phyloP scores from a whole-genome alignment of 2,797 vertebrate species.

The Pygocentrus nattereri region DNA sequence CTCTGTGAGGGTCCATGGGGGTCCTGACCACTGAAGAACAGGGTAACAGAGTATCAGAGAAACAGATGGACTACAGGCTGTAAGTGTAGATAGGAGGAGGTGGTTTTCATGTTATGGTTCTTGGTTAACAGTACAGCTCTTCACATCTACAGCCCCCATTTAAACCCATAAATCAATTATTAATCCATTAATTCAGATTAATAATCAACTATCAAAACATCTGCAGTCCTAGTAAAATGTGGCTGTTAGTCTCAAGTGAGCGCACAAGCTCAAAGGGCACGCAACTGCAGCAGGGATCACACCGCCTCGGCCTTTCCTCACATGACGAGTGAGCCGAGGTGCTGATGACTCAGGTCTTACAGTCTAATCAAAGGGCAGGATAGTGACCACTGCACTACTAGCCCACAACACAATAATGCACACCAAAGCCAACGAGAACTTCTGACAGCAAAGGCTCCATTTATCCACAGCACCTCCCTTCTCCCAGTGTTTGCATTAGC shows the following conservation, averaged over 20 bases:
- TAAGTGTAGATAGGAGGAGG: too few species aligned
- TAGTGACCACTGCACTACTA: conserved; percentile 59
- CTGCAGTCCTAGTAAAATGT: too few species aligned
- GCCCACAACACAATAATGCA: conserved; percentile 67
- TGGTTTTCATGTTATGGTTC: too few species aligned
- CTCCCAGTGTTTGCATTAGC: conserved; percentile 47
- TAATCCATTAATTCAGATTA: too few species aligned
- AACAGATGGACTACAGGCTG: too few species aligned
- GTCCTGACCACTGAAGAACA: too few species aligned
- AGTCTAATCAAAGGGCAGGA: conserved; percentile 58
- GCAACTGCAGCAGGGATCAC: neutral
- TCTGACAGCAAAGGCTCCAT: conserved; percentile 74
- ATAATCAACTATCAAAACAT: neutral
- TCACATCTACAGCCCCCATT: too few species aligned
- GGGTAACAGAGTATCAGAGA: too few species aligned
- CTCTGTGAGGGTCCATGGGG: too few species aligned
- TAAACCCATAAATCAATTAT: too few species aligned
- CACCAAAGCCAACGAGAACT: conserved; percentile 72
- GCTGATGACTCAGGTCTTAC: conserved; percentile 70
- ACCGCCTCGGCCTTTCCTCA: neutral
- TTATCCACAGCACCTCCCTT: conserved; percentile 60
- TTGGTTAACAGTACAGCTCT: too few species aligned
- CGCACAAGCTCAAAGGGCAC: neutral
- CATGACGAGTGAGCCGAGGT: conserved; percentile 35
- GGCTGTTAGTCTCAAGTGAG: neutral